These are phyloP conservation scores for Neoniphon sammara DNA, from an alignment of 2,797 vertebrate species.

Conservation along the genomic window DNA sequence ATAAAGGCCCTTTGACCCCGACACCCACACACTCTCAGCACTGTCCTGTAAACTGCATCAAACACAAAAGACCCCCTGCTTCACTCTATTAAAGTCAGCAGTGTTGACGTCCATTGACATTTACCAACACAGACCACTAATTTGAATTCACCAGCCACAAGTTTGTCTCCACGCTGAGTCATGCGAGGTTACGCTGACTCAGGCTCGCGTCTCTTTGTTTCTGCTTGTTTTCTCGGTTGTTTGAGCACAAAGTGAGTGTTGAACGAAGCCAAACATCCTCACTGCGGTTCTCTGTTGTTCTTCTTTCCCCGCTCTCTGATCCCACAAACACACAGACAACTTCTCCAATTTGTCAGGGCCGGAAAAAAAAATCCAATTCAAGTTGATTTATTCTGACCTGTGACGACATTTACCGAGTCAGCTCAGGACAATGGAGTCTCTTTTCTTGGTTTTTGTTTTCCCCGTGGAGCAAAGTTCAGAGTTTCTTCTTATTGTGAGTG, in stretches of 20 bases:
- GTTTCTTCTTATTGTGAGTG: too few species aligned
- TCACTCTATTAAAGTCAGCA: background rate
- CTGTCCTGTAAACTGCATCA: constrained; percentile 9
- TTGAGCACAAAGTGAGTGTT: background rate
- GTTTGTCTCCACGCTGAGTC: constrained; percentile 20
- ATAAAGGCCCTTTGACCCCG: fast-evolving
- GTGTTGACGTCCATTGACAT: constrained; percentile 22
- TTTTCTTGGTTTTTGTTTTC: too few species aligned
- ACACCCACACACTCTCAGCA: background rate
- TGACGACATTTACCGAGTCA: too few species aligned
- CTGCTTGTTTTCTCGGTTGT: background rate
- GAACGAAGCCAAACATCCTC: background rate
- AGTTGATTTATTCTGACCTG: too few species aligned
- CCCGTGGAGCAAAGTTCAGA: too few species aligned
- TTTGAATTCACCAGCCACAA: constrained; percentile 35
- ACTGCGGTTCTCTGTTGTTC: too few species aligned
- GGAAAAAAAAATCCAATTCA: too few species aligned
- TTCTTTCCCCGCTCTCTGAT: too few species aligned
- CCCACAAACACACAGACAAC: background rate
- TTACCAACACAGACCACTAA: constrained; percentile 25
- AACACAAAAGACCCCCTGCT: constrained; percentile 12
- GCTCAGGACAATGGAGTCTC: too few species aligned
- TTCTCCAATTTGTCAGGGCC: background rate
- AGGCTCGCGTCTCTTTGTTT: constrained; percentile 4
- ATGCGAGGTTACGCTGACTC: constrained; percentile 15